Percentiles rank a stretch among this genome's conserved stretches.
Conservation (phyloP, 2,797 vertebrate genomes). For the Aratinga solstitialis region DNA sequence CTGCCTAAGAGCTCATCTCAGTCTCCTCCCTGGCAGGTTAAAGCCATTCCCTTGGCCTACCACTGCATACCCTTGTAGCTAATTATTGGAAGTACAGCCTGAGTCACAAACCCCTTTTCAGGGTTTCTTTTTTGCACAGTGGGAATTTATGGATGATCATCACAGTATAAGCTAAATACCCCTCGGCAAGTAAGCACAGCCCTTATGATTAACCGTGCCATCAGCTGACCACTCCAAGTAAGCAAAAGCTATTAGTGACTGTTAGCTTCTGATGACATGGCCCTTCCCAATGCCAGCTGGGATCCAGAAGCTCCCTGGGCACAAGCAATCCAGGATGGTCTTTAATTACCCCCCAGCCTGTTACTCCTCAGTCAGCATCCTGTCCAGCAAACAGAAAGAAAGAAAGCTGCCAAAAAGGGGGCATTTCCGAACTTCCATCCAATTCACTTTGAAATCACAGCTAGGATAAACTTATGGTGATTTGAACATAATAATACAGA, state of each 20-base stretch:
- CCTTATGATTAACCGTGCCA: not conserved
- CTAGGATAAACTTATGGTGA: not conserved
- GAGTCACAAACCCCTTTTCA: not conserved
- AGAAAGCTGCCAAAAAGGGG: not conserved
- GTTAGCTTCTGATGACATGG: fast-evolving
- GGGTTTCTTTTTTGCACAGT: not conserved
- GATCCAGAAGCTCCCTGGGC: fast-evolving
- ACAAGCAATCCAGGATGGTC: not conserved
- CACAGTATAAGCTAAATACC: not conserved
- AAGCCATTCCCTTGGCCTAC: not conserved
- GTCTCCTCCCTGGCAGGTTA: not conserved
- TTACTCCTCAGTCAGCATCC: not conserved
- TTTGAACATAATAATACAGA: not conserved
- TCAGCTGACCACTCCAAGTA: not conserved
- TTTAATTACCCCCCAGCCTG: not conserved
- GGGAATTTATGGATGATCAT: not conserved
- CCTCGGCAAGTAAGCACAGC: fast-evolving
- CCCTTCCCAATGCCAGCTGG: not conserved
- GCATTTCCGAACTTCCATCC: not conserved
- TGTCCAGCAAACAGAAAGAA: not conserved
- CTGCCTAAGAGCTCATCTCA: not conserved
- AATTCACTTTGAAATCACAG: not conserved
- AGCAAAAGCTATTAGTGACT: not conserved
- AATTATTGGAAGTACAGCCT: not conserved
- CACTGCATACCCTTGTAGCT: not conserved